Base-by-base conservation (phyloP, 2,888 invertebrate genomes). In the Drosophila niveifrons region DNA sequence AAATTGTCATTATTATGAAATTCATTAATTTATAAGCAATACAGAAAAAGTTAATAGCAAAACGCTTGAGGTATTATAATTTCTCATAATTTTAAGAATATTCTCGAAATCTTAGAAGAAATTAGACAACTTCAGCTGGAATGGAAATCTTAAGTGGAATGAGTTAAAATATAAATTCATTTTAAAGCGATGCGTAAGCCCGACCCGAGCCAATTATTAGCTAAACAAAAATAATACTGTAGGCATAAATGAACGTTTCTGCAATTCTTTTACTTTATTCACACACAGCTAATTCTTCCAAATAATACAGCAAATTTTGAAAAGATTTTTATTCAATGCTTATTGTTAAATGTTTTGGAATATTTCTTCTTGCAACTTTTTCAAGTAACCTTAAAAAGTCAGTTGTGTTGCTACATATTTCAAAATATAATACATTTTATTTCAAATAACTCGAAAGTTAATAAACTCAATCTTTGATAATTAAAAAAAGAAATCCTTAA, bases 1-100 rank as follows among this genome's bases (percentile, higher is more conserved):
- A 53, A 65, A 68, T 57, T 53, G 61, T 75, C 79, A 77, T 74
- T 64, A 75, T 59, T 59, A 65, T 78, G 66, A 75, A 70, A 72
- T 51, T 56, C 69, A 66, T 72, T 82, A 56, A 61, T 76, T 78
- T 75, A 63, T 75, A 83, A 83, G 80, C 78, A 80, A 75, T 80
- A 72, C 59, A 23, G 43, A 44, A 58, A 50, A 41, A 59, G 39
- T 44, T 13, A 43, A 56, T 28, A 52, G 53, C 58, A 36, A 44
- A 44, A 10, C 36, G 70, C 78, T 66, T 83, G 43, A 73, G 69
- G 80, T 73, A 36, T 53, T 47, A 66, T 55, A 13, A 59, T 57
- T 58, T 72, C 36, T 62, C 39, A 51, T 36, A n/a, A 51, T 41
- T 51, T 61, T n/a, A 17, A 31, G 18, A 31, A 56, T 52, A 23